Evolutionary conservation across 1,140 invertebrate species (phyloP), one percentile per base, ranked within the genome.

Genomic region (Acyrthosiphon pisum): DNA sequence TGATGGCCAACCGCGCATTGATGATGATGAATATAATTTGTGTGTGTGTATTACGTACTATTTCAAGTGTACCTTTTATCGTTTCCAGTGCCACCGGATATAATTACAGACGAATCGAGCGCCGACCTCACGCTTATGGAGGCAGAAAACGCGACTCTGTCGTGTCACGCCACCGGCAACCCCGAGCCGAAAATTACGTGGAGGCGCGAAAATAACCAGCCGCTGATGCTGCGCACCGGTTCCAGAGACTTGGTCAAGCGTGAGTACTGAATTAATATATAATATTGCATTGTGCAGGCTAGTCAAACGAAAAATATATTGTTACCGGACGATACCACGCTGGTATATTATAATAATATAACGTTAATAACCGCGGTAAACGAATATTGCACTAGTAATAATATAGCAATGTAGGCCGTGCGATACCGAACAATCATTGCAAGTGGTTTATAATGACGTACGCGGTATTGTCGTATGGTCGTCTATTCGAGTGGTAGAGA

Each of bases 91-190:
- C 96, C 96, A 41, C 96, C 96, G 68, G 96, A 96, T 95, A 97
- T 97, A 94, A 95, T 96, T 92, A 96, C 96, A 94, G 95, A 95
- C 26, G 96, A 96, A 94, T 96, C 96, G 26, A 97, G 96, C 94
- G 95, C 95, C 37, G 97, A 97, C 94, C 95, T 97, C 44, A 96
- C 96, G 94, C 96, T 96, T 44, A 94, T 95, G 92, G 97, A 97
- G 95, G 96, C 96, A 68, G 96, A 97, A 81, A 97, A 97, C 94
- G 96, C 96, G 11, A 97, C 96, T 8, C 95, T 97, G 90, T 95
- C 95, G 60, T 97, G 97, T 94, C 96, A 95, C 92, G 97, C 97
- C 8, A 96, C 95, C 35, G 97, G 97, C 22, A 95, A 96, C 94
- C 96, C 96, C 41, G 94, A 94, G 81, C 96, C 96, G 3, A 95